These are phyloP conservation scores for Poeciliopsis prolifica DNA, from an alignment of 2,113 vertebrate genomes.

Conservation along the genomic window DNA sequence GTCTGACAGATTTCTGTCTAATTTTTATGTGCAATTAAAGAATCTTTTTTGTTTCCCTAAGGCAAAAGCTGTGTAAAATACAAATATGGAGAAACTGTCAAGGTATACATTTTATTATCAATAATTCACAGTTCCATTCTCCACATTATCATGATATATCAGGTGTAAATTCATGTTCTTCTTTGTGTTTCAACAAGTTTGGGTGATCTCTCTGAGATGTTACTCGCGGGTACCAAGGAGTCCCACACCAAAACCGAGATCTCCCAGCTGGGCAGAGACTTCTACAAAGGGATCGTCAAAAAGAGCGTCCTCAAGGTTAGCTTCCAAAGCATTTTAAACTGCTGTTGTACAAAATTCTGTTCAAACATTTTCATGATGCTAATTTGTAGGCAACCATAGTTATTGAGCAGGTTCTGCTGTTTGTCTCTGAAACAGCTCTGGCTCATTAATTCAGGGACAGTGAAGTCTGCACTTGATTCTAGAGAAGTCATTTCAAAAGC, in stretches of 20 bases:
- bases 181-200: slow-evolving; percentile 63
- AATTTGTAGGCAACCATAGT: neutral
- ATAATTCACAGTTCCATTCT: neutral
- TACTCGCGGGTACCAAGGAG: slow-evolving; percentile 89
- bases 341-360: neutral
- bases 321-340: neutral
- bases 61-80: neutral
- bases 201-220: slow-evolving; percentile 85
- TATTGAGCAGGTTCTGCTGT: neutral
- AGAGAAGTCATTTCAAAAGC: no score
- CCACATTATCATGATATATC: neutral
- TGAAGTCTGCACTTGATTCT: no score
- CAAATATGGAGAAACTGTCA: neutral
- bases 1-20: neutral
- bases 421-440: neutral
- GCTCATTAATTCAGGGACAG: neutral
- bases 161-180: neutral
- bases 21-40: neutral
- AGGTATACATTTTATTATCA: neutral
- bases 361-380: neutral
- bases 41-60: neutral
- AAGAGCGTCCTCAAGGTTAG: slow-evolving; percentile 87
- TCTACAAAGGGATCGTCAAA: slow-evolving; percentile 87
- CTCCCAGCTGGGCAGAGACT: slow-evolving; percentile 89
- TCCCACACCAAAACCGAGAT: slow-evolving; percentile 86